Conservation (phyloP, 2,888 invertebrate species). For the Scaptomyza cyrtandrae region DNA sequence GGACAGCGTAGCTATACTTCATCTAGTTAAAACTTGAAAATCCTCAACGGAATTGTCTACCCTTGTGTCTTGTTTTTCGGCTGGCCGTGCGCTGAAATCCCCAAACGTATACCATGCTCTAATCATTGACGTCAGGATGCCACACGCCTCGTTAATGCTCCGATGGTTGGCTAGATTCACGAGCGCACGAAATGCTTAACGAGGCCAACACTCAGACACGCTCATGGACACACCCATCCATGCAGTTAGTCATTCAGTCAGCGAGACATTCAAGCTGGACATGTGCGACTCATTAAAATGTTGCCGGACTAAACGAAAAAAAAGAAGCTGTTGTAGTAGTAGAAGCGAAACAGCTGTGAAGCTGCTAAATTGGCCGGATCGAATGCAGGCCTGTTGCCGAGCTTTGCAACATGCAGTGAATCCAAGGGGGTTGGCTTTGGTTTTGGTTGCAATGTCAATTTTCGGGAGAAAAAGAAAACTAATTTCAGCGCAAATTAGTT, state of each 20-base stretch:
- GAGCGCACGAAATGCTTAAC: conserved; percentile 48
- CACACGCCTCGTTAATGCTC: conserved; percentile 66
- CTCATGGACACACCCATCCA: neutral
- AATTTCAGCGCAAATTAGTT: conserved; percentile 81
- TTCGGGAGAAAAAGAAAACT: conserved; percentile 74
- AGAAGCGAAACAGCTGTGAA: conserved; percentile 24
- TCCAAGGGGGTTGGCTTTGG: conserved; percentile 16
- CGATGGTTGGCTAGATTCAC: conserved; percentile 18
- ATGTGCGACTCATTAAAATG: conserved; percentile 78
- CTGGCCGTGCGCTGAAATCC: conserved; percentile 43
- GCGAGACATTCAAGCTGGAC: conserved; percentile 45
- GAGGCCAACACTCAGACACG: conserved; percentile 40
- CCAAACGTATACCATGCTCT: conserved; percentile 51
- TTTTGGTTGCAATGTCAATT: conserved; percentile 58
- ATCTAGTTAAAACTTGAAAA: neutral
- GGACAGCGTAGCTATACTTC: too few species aligned
- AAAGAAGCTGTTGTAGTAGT: conserved; percentile 13
- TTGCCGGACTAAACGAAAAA: conserved; percentile 30
- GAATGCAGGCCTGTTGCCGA: conserved; percentile 20
- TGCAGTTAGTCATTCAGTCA: conserved; percentile 11
- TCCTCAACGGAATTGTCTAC: neutral
- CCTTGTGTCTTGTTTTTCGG: neutral
- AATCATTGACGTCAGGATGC: conserved; percentile 65
- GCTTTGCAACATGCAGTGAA: conserved; percentile 51
- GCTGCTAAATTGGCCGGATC: conserved; percentile 44